Evolutionary conservation across 2,113 vertebrate species (phyloP).

Genomic region (Larimichthys crocea): DNA sequence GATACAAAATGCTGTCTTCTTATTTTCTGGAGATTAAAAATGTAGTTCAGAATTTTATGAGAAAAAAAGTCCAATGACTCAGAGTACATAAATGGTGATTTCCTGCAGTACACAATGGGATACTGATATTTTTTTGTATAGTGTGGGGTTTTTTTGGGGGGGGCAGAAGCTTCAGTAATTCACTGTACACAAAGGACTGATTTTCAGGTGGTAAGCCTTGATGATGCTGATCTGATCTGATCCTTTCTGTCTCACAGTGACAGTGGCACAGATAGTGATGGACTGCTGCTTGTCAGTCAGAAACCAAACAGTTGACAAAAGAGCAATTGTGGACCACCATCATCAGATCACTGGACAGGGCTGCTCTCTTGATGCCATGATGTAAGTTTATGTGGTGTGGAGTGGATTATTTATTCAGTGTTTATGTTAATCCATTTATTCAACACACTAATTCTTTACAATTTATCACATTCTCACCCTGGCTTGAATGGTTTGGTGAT

Average conservation of each 20-base stretch:
- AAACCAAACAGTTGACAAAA: rapidly evolving
- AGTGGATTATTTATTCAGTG: background rate
- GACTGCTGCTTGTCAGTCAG: conserved; percentile 58
- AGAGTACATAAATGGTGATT: too few relatives aligned
- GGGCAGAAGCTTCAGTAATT: too few relatives aligned
- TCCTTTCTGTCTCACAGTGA: conserved; percentile 43
- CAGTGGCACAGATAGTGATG: background rate
- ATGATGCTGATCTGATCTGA: background rate
- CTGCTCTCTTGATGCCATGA: conserved; percentile 43
- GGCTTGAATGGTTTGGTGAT: background rate
- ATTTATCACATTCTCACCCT: background rate
- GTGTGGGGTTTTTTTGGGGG: too few relatives aligned
- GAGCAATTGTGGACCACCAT: rapidly evolving
- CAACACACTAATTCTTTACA: background rate
- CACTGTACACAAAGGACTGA: too few relatives aligned
- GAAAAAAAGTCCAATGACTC: too few relatives aligned
- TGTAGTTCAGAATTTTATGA: too few relatives aligned
- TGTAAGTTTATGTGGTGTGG: conserved; percentile 51
- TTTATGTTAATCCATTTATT: too few relatives aligned
- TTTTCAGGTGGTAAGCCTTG: too few relatives aligned
- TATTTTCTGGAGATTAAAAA: too few relatives aligned
- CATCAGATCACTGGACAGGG: conserved; percentile 32
- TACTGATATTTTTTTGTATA: too few relatives aligned
- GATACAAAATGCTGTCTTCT: too few relatives aligned
- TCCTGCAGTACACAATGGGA: too few relatives aligned